These are phyloP conservation scores for Drosophila parvula DNA, from an alignment of 1,140 invertebrate species.

Conservation along the genomic window DNA sequence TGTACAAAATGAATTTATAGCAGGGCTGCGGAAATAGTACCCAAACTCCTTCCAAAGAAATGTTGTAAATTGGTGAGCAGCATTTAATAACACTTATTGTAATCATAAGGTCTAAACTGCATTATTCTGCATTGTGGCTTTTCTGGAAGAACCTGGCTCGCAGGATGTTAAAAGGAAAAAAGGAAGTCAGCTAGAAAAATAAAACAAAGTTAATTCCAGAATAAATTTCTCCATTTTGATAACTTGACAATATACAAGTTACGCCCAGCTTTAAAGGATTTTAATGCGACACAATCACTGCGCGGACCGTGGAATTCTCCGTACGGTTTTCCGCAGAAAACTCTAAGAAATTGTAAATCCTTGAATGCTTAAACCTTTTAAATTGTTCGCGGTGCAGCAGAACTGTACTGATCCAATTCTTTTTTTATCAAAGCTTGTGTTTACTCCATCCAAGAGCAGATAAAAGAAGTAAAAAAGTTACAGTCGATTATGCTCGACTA, in stretches of 20 bases:
- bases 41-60: slow-evolving; percentile 1
- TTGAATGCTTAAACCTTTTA: too few relatives aligned
- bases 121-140: slow-evolving; percentile 40
- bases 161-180: not conserved
- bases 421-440: too few relatives aligned
- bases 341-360: too few relatives aligned
- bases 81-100: slow-evolving; percentile 59
- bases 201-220: not conserved
- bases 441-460: too few relatives aligned
- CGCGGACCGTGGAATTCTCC: too few relatives aligned
- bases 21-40: slow-evolving; percentile 38
- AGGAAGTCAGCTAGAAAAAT: not conserved
- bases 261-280: not conserved
- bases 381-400: too few relatives aligned
- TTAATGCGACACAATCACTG: not conserved
- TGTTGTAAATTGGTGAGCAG: slow-evolving; percentile 11
- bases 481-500: too few relatives aligned
- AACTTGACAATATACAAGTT: not conserved
- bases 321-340: too few relatives aligned
- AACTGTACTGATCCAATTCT: too few relatives aligned
- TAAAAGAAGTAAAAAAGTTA: too few relatives aligned
- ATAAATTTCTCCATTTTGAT: slow-evolving; percentile 7
- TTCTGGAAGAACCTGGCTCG: not conserved
- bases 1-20: slow-evolving; percentile 58
- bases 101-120: slow-evolving; percentile 46